Conservation (phyloP, 2,888 invertebrate genomes). For the Yponomeuta sedellus region DNA sequence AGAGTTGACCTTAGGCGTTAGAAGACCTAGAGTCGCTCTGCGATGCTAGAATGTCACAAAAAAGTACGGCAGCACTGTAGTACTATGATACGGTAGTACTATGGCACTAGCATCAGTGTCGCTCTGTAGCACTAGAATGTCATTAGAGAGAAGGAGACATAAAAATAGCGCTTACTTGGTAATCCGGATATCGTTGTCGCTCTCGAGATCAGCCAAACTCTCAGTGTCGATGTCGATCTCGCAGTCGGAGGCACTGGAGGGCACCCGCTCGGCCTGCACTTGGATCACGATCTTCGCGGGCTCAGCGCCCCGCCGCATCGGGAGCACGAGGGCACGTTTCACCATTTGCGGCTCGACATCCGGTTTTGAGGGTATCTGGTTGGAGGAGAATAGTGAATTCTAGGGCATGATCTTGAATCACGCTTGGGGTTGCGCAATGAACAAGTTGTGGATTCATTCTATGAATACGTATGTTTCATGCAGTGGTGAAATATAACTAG, state of each 20-base stretch:
- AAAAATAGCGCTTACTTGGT: too few relatives aligned
- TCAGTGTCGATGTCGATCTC: slow-evolving; percentile 41
- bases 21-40: too few relatives aligned
- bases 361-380: slow-evolving; percentile 66
- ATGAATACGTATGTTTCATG: too few relatives aligned
- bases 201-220: slow-evolving; percentile 47
- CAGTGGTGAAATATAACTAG: too few relatives aligned
- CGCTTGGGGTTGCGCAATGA: not conserved
- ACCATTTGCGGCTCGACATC: slow-evolving; percentile 44
- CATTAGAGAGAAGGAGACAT: too few relatives aligned
- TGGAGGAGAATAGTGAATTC: not conserved
- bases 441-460: too few relatives aligned
- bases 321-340: slow-evolving; percentile 60
- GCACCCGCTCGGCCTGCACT: slow-evolving; percentile 36
- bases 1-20: too few relatives aligned
- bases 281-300: slow-evolving; percentile 62
- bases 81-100: too few relatives aligned
- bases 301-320: slow-evolving; percentile 57
- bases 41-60: too few relatives aligned
- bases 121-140: too few relatives aligned
- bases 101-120: too few relatives aligned
- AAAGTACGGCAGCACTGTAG: too few relatives aligned
- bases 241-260: slow-evolving; percentile 22
- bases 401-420: not conserved
- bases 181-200: slow-evolving; percentile 41